Conservation (phyloP, 2,888 invertebrate genomes). For the Rhagonycha fulva region DNA sequence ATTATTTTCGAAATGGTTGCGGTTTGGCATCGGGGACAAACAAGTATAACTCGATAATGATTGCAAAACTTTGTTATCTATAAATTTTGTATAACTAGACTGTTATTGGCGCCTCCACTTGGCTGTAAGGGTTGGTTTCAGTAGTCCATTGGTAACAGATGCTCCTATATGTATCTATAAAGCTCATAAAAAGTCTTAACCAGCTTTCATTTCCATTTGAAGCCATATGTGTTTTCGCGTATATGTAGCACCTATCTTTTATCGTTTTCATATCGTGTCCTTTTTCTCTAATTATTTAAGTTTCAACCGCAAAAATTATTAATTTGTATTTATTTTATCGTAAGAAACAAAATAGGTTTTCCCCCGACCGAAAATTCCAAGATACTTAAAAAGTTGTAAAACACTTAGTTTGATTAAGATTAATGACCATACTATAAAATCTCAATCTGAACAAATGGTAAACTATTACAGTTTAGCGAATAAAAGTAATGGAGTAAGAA, state of each 20-base stretch:
- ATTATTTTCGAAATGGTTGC: not conserved
- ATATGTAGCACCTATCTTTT: constrained; percentile 29
- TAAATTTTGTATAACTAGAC: constrained; percentile 29
- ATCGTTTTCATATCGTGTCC: constrained; percentile 1
- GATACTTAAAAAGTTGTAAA: constrained; percentile 31
- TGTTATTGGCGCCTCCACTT: constrained; percentile 30
- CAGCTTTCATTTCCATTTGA: constrained; percentile 36
- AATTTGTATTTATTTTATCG: not conserved
- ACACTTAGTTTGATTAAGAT: constrained; percentile 46
- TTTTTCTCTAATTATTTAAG: not conserved
- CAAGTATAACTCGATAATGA: constrained; percentile 26
- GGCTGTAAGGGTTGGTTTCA: constrained; percentile 30
- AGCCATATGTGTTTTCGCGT: constrained; percentile 20
- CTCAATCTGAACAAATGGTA: constrained; percentile 33
- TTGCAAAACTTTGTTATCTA: constrained; percentile 25
- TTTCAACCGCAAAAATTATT: not conserved
- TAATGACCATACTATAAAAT: constrained; percentile 44
- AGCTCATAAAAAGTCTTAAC: constrained; percentile 36
- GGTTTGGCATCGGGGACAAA: constrained; percentile 19
- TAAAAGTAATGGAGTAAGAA: constrained; percentile 34
- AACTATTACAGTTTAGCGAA: not conserved
- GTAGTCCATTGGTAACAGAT: constrained; percentile 29
- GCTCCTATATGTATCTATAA: constrained; percentile 37
- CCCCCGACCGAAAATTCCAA: not conserved
- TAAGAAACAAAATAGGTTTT: not conserved